Conservation (phyloP, 2,888 invertebrate species). For the Melinaea marsaeus region DNA sequence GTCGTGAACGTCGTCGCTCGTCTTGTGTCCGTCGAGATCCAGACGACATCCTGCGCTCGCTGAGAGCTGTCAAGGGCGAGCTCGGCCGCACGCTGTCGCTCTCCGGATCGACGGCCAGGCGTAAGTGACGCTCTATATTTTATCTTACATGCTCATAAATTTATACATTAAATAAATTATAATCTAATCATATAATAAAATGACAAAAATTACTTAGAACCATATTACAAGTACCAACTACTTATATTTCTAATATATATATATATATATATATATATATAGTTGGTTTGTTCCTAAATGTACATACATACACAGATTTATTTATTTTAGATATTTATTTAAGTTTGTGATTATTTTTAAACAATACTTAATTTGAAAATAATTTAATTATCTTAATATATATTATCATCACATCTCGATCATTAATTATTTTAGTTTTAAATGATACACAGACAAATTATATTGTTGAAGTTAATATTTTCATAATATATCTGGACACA, state of each 20-base stretch:
- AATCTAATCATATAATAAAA: too few species aligned
- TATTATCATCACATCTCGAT: too few species aligned
- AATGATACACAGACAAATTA: too few species aligned
- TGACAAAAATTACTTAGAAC: neutral
- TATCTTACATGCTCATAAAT: neutral
- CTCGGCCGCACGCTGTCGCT: conserved; percentile 90
- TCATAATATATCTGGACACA: too few species aligned
- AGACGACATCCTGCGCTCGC: conserved; percentile 88
- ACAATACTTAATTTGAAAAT: too few species aligned
- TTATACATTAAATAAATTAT: too few species aligned
- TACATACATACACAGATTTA: neutral
- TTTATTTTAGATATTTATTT: neutral
- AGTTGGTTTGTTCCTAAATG: neutral
- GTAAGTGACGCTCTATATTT: conserved; percentile 74
- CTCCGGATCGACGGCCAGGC: conserved; percentile 83
- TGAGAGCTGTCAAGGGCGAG: conserved; percentile 90
- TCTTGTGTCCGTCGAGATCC: conserved; percentile 90
- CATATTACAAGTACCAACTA: neutral
- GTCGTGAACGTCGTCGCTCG: conserved; percentile 85
- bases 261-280: neutral
- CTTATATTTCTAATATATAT: neutral
- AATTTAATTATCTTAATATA: too few species aligned
- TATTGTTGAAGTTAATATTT: too few species aligned
- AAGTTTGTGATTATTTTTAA: neutral
- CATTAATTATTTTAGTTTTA: too few species aligned